Evolutionary conservation across 2,888 invertebrate genomes (phyloP), one percentile per base, ranked within the genome.

Genomic region (Pterostichus madidus): DNA sequence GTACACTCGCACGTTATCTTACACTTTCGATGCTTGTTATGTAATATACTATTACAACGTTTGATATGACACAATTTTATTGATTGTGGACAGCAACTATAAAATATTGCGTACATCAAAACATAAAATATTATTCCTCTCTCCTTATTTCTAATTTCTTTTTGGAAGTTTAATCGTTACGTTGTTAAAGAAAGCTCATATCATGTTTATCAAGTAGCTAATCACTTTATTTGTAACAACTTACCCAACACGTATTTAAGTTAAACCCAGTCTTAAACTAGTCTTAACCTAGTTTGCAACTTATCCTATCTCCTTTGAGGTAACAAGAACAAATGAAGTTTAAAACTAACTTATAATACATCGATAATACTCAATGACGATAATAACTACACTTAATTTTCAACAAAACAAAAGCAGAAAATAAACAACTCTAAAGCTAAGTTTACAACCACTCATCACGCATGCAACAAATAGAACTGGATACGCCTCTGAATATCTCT

Each of bases 401-500:
- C 15, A 71, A 71, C 5, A 44, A 71, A 71, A 71, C 68, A 71
- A 71, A 71, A 71, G 44, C 13, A 13, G 17, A 39, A 44, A 71
- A 39, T 44, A 71, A 71, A 71, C 68, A 44, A 39, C 39, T 11
- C n/a, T 44, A 39, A 71, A 71, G 64, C 5, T n/a, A 64, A 35
- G 64, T 64, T 64, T 64, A 64, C 39, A 64, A 64, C 17, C 17
- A 44, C 39, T 44, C 68, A 71, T 71, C 39, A 71, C 32, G 64
- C 13, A 15, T 11, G 31, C 32, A 35, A 44, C 68, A 71, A 64
- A 35, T 39, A 15, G 39, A n/a, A 32, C n/a, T 35, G 64, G 64
- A 11, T 32, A 71, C 68, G 44, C 68, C 68, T 24, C 44, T 75
- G 44, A 52, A 52, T 75, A 75, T 49, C 75, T 24, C 75, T 75